phyloP scores from a whole-genome alignment of 2,888 invertebrate species.

The Seira musarum region DNA sequence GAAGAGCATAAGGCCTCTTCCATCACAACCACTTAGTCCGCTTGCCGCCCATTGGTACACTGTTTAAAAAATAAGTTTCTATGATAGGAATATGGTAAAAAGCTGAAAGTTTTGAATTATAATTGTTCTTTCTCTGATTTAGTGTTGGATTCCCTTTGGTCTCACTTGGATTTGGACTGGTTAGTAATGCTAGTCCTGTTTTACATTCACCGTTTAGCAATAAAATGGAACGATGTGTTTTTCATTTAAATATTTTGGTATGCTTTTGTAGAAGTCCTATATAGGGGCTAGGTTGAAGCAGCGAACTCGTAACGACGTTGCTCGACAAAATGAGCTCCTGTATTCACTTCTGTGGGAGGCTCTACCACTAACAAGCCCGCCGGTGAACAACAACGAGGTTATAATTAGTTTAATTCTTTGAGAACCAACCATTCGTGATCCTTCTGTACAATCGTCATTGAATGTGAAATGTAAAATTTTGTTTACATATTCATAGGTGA shows the following conservation, averaged over 20 bases:
- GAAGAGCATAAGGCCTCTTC: slow-evolving; percentile 69
- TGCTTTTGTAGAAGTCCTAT: slow-evolving; percentile 69
- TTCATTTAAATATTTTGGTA: not conserved
- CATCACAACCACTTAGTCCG: slow-evolving; percentile 69
- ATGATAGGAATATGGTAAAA: not conserved
- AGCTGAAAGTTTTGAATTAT: not conserved
- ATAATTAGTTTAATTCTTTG: no score
- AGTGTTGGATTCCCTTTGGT: slow-evolving; percentile 70
- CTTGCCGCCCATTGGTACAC: slow-evolving; percentile 69
- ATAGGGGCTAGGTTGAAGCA: slow-evolving; percentile 69
- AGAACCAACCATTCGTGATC: no score
- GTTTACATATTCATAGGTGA: slow-evolving; percentile 51
- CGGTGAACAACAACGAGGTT: slow-evolving; percentile 69
- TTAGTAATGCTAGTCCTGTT: no score
- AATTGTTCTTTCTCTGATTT: not conserved
- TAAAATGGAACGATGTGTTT: not conserved
- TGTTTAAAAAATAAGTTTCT: no score
- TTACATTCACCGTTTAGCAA: no score
- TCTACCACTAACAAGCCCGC: slow-evolving; percentile 68
- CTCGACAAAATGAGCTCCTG: slow-evolving; percentile 67
- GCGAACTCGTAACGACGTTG: slow-evolving; percentile 69
- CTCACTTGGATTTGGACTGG: slow-evolving; percentile 69
- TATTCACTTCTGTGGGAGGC: slow-evolving; percentile 69
- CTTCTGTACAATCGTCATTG: not conserved
- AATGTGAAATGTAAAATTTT: not conserved